Percentiles rank a stretch among this genome's conserved stretches.
Conservation (phyloP, 92 coral and sea anemone genomes). For the Epizoanthus ramosus region DNA sequence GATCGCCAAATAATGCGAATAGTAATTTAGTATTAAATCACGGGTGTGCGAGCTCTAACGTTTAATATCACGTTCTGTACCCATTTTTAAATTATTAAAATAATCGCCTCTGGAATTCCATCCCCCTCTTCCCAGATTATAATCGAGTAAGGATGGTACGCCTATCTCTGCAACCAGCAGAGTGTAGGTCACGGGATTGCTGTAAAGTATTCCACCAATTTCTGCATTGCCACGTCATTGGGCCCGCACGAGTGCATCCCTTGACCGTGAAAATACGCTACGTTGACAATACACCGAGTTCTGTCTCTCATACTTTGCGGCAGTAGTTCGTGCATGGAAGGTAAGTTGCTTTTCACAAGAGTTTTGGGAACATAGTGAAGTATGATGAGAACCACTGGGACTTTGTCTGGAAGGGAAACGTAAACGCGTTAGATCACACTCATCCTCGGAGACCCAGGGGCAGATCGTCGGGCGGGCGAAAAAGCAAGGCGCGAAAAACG, state of each 20-base stretch:
- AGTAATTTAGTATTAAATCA: too few relatives aligned
- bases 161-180: background rate
- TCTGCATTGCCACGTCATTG: conserved; percentile 26
- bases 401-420: conserved; percentile 26
- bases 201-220: conserved; percentile 23
- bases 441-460: too few relatives aligned
- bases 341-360: conserved; percentile 34
- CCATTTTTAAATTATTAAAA: too few relatives aligned
- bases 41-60: too few relatives aligned
- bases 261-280: conserved; percentile 15
- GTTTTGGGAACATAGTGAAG: conserved; percentile 14
- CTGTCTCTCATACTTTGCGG: conserved; percentile 18
- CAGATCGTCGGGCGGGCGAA: too few relatives aligned
- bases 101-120: too few relatives aligned
- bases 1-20: too few relatives aligned
- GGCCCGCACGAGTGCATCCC: conserved; percentile 27
- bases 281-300: conserved; percentile 22
- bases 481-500: too few relatives aligned
- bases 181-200: background rate
- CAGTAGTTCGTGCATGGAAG: conserved; percentile 30
- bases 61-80: too few relatives aligned
- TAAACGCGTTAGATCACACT: background rate
- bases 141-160: too few relatives aligned
- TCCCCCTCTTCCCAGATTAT: too few relatives aligned
- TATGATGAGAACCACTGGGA: conserved; percentile 26